phyloP scores from a whole-genome alignment of 2,113 vertebrate species.

The Calyptommatus sinebrachiatus region DNA sequence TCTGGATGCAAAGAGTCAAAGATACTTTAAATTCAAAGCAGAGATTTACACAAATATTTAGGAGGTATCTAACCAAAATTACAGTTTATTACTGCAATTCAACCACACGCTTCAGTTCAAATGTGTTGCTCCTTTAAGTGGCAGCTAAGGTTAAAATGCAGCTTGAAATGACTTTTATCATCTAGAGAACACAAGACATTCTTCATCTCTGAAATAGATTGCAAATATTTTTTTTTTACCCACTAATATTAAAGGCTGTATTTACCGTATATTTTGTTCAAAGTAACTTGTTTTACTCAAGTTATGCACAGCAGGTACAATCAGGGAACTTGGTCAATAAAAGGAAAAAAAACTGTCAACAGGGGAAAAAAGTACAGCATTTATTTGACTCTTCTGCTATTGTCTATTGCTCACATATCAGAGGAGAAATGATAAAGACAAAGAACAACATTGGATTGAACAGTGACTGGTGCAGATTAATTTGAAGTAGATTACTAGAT shows the following conservation, averaged over 20 bases:
- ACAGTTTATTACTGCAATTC: not conserved
- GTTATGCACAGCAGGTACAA: not conserved
- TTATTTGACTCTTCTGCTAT: not conserved
- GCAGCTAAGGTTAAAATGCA: not conserved
- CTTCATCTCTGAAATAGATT: not conserved
- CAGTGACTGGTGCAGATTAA: constrained; percentile 11
- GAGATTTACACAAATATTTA: not conserved
- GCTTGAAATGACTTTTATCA: not conserved
- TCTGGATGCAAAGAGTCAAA: too few relatives aligned
- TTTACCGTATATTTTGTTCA: too few relatives aligned
- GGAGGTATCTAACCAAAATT: not conserved
- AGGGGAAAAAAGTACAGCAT: not conserved
- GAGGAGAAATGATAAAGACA: not conserved
- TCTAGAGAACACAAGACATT: not conserved
- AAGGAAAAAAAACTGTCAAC: not conserved
- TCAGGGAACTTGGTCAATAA: constrained; percentile 6
- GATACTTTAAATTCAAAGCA: not conserved
- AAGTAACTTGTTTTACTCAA: not conserved
- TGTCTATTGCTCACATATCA: not conserved
- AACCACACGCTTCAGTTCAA: not conserved
- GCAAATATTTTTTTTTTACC: not conserved
- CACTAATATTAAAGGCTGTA: not conserved
- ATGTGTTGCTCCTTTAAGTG: not conserved
- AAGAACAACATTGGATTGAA: constrained; percentile 18
- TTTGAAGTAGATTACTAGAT: not conserved